These are phyloP conservation scores for Biston stratarius DNA, from an alignment of 2,888 invertebrate genomes.

Conservation along the genomic window DNA sequence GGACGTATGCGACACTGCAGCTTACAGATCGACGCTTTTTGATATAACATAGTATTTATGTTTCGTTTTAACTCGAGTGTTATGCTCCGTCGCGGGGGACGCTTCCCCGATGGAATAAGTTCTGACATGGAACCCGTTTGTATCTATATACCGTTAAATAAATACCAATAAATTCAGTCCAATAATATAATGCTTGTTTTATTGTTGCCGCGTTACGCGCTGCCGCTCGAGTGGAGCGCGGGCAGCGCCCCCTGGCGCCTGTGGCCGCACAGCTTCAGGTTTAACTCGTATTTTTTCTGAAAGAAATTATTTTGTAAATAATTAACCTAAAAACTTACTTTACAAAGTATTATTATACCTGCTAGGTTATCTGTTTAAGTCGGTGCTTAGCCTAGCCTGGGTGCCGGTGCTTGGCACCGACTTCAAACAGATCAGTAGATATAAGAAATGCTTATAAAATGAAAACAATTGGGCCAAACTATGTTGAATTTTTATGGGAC, in stretches of 20 bases:
- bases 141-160: conserved; percentile 83
- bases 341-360: too few relatives aligned
- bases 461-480: too few relatives aligned
- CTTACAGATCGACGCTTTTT: conserved; percentile 73
- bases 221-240: conserved; percentile 56
- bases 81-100: conserved; percentile 48
- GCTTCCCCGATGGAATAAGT: conserved; percentile 62
- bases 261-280: conserved; percentile 45
- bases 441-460: too few relatives aligned
- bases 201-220: conserved; percentile 49
- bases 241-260: conserved; percentile 56
- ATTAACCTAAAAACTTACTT: too few relatives aligned
- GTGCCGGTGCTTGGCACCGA: too few relatives aligned
- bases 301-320: conserved; percentile 29
- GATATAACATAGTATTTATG: conserved; percentile 84
- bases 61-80: conserved; percentile 72
- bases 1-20: conserved; percentile 58
- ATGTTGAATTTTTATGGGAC: too few relatives aligned
- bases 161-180: conserved; percentile 85
- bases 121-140: conserved; percentile 73
- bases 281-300: conserved; percentile 62
- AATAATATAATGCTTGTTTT: conserved; percentile 64
- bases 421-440: too few relatives aligned
- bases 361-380: too few relatives aligned
- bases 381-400: too few relatives aligned